phyloP scores from a whole-genome alignment of 92 coral and sea anemone genomes.

The Phenganax subtilis region DNA sequence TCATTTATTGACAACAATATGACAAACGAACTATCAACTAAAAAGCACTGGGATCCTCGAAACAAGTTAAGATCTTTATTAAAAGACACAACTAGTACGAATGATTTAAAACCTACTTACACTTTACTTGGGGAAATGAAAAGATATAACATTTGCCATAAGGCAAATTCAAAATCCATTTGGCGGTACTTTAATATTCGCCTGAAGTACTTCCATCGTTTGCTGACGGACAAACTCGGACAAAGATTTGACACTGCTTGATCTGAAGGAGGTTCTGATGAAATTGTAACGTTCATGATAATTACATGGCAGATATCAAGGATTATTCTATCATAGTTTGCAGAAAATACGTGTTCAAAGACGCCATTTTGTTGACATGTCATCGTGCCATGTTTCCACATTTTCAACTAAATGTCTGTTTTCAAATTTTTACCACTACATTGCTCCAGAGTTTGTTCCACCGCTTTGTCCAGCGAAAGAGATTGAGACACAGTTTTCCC shows the following conservation, averaged over 20 bases:
- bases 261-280: slow-evolving; percentile 10
- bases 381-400: background rate
- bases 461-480: background rate
- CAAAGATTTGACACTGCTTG: slow-evolving; percentile 23
- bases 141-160: slow-evolving; percentile 97
- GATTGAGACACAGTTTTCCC: background rate
- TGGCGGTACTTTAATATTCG: slow-evolving; percentile 88
- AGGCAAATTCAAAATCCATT: slow-evolving; percentile 99
- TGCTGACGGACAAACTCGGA: slow-evolving; percentile 27
- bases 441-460: background rate
- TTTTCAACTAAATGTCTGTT: too few species aligned
- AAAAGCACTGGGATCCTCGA: too few species aligned
- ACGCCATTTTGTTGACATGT: slow-evolving; percentile 28
- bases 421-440: too few species aligned
- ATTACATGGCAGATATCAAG: background rate
- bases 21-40: too few species aligned
- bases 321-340: background rate
- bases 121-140: slow-evolving; percentile 93
- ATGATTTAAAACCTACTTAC: slow-evolving; percentile 53
- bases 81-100: background rate
- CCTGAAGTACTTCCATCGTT: slow-evolving; percentile 85
- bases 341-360: background rate
- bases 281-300: slow-evolving; percentile 18
- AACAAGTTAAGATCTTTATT: too few species aligned
- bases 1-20: too few species aligned